phyloP scores from a whole-genome alignment of 1,140 invertebrate genomes.

The Aphaenogaster floridana region DNA sequence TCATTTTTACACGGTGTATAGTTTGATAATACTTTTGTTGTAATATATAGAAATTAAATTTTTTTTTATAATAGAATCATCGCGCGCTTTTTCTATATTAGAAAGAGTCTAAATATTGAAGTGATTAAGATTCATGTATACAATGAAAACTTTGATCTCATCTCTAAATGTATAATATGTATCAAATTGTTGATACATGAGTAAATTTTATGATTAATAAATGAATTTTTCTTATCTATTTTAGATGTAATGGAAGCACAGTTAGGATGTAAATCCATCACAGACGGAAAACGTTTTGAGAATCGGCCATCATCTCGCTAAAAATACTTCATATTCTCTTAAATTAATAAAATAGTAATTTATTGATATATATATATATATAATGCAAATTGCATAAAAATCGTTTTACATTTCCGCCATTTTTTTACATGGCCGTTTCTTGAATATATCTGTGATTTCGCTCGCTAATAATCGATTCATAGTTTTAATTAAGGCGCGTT shows the following conservation, averaged over 20 bases:
- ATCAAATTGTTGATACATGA: neutral
- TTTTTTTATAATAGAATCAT: neutral
- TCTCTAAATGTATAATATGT: neutral
- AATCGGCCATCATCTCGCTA: constrained; percentile 53
- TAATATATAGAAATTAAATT: constrained; percentile 1
- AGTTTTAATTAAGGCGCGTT: constrained; percentile 49
- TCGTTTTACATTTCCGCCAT: constrained; percentile 17
- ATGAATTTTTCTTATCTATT: constrained; percentile 39
- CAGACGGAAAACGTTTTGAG: constrained; percentile 50
- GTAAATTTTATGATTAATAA: constrained; percentile 35
- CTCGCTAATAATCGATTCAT: constrained; percentile 38
- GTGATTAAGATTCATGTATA: neutral
- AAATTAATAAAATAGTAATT: constrained; percentile 65
- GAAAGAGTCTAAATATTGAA: neutral
- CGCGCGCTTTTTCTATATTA: neutral
- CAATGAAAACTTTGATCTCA: neutral
- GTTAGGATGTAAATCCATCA: constrained; percentile 43
- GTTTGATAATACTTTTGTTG: neutral
- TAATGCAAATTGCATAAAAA: constrained; percentile 24
- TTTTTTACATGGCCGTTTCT: constrained; percentile 70
- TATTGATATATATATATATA: constrained; percentile 26
- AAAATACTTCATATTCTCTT: neutral
- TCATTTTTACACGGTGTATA: constrained; percentile 8
- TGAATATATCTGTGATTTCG: constrained; percentile 76
- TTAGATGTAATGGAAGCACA: constrained; percentile 65